phyloP scores from a whole-genome alignment of 1,140 invertebrate species.

The Drosophila arizonae region DNA sequence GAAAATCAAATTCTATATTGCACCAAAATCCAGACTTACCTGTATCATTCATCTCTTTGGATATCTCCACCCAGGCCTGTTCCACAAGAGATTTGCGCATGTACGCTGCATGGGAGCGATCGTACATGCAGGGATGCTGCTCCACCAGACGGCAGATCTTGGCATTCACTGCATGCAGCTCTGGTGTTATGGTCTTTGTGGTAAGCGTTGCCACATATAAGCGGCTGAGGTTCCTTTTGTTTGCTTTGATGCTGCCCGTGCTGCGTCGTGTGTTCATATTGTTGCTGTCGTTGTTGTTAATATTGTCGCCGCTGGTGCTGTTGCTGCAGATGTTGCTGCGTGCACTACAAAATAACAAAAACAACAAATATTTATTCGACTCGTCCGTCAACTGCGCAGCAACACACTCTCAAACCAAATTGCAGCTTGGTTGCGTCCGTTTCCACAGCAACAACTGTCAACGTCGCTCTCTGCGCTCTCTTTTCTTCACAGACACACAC shows the following conservation, averaged over 20 bases:
- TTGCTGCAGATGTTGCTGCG: conserved; percentile 9
- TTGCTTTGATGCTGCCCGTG: conserved; percentile 33
- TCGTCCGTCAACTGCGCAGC: conserved; percentile 37
- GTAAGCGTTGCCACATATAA: conserved; percentile 24
- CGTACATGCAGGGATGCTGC: conserved; percentile 69
- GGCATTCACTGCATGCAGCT: conserved; percentile 56
- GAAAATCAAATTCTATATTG: too few relatives aligned
- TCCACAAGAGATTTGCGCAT: conserved; percentile 60
- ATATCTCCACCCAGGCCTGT: conserved; percentile 64
- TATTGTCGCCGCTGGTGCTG: conserved; percentile 10
- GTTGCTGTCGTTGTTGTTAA: neutral
- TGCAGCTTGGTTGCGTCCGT: conserved; percentile 33
- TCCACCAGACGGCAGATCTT: conserved; percentile 73
- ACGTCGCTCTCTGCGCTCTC: neutral
- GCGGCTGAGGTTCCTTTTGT: conserved; percentile 10
- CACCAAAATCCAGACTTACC: conserved; percentile 39
- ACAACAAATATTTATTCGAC: conserved; percentile 17
- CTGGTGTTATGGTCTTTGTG: conserved; percentile 41
- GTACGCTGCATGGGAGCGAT: conserved; percentile 62
- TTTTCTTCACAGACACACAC: neutral
- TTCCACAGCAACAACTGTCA: conserved; percentile 43
- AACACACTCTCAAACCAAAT: conserved; percentile 22
- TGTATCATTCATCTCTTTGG: conserved; percentile 53
- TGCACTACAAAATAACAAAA: conserved; percentile 13
- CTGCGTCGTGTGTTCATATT: conserved; percentile 53